Evolutionary conservation across 2,113 vertebrate species (phyloP), one percentile per base, ranked within the genome.

Genomic region (Mesembrinibis cayennensis): DNA sequence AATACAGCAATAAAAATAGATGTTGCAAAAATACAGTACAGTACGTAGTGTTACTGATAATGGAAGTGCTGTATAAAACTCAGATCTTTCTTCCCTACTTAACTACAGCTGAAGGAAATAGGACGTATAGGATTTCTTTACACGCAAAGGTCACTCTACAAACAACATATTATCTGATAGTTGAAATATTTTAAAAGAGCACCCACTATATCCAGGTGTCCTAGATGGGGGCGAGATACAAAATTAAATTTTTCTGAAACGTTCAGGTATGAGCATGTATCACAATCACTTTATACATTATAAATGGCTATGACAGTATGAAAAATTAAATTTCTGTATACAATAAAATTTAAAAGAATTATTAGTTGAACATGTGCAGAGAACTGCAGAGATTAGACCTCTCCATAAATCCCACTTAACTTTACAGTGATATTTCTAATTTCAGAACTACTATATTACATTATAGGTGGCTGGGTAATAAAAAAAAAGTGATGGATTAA

Each of bases 81-180:
- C 0, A n/a, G n/a, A 79, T 42, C 1, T 0, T 25, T 42, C 71
- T 26, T 63, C 61, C 38, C 73, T 67, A 6, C 58, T 53, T 36
- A n/a, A 40, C 7, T 50, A 17, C 27, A 73, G 67, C 3, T 72
- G 59, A 62, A 58, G 55, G 55, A 90, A 93, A 49, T 22, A 59
- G 0, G 7, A 84, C 14, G 1, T 21, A 29, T 0, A 34, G 34
- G 26, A 20, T 45, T 84, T 81, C 36, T 74, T 61, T 34, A 47
- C 50, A 45, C 44, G 38, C 58, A 40, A 7, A 55, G 16, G 40
- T 71, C 1, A 5, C 47, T 81, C 47, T 52, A 67, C 10, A 63
- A 59, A 42, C 38, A 85, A 44, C 16, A 15, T 2, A 0, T 2
- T 82, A 56, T 50, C 55, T 67, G 5, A 2, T 6, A 52, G 56